phyloP scores from a whole-genome alignment of 2,797 vertebrate species.

The Rhinoraja longicauda region DNA sequence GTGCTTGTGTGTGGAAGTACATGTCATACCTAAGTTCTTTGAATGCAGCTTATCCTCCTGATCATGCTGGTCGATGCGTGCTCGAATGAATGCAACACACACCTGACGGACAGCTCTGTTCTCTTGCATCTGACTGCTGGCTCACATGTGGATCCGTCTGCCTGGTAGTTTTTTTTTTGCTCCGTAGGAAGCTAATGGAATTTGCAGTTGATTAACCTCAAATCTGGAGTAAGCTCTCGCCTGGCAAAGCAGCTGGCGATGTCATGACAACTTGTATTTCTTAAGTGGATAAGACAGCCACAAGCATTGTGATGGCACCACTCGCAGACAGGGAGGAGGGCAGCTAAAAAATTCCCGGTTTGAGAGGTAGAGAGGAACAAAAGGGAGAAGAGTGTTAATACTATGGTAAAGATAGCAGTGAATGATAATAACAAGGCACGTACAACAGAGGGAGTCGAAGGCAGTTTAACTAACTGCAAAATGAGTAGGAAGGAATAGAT shows the following conservation, averaged over 20 bases:
- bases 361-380: neutral
- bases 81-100: constrained; percentile 44
- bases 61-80: neutral
- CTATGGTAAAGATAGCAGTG: neutral
- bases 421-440: neutral
- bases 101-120: constrained; percentile 54
- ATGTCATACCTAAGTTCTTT: neutral
- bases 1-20: neutral
- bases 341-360: neutral
- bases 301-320: constrained; percentile 49
- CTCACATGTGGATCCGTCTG: constrained; percentile 54
- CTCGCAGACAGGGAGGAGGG: neutral
- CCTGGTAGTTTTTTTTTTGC: constrained; percentile 66
- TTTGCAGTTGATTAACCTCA: constrained; percentile 69
- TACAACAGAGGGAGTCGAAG: neutral
- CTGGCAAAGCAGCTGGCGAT: constrained; percentile 58
- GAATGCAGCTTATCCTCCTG: neutral
- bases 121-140: constrained; percentile 56
- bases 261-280: constrained; percentile 54
- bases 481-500: neutral
- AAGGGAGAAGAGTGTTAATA: neutral
- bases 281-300: constrained; percentile 58
- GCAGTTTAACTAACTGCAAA: neutral
- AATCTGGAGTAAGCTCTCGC: constrained; percentile 61
- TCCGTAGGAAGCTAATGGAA: constrained; percentile 65